Evolutionary conservation across 2,797 vertebrate genomes (phyloP), one percentile per base, ranked within the genome.

Genomic region (Chelon auratus): DNA sequence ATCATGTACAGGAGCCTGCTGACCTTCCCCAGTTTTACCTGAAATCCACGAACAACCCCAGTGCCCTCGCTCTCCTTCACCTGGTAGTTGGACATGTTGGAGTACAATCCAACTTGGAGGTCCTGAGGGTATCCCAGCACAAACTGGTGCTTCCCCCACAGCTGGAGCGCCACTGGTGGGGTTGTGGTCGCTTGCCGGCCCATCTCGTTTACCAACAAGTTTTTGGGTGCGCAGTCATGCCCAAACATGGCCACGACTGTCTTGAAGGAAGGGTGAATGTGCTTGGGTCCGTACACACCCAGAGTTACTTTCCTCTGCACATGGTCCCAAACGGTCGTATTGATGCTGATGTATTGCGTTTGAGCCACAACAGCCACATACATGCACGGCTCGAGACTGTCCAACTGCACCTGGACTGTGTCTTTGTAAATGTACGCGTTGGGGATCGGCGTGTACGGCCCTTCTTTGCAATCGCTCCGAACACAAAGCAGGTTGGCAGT

Each of bases 141-240:
- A 62, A 99, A 99, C 81, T 97, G 97, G 84, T 99, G 97, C 83
- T 96, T 98, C 0, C 98, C 98, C 98, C 98, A 99, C 13, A 99
- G 94, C 86, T 99, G 98, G 2, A 99, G 93, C 0, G 97, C 95
- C 1, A 97, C 96, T 0, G 97, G 95, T 0, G 97, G 96, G 0
- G 91, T 67, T 3, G 92, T 74, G n/a, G 93, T 91, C 5, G 89
- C 91, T 76, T 96, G 96, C 4, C 94, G 93, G 0, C 94, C 94
- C 39, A 95, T 95, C 80, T 98, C 97, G 0, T 85, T 96, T 18
- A 98, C 96, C 75, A 99, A 69, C 20, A 99, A 92, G 0, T 95
- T 97, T 87, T 97, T 98, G 1, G 98, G 98, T 0, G 97, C 94
- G 0, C 97, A 97, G 24, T 98, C 97, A 0, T 99, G 98, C 6